These are phyloP conservation scores for Drosophila diplacantha DNA, from an alignment of 2,888 invertebrate species.

Conservation along the genomic window DNA sequence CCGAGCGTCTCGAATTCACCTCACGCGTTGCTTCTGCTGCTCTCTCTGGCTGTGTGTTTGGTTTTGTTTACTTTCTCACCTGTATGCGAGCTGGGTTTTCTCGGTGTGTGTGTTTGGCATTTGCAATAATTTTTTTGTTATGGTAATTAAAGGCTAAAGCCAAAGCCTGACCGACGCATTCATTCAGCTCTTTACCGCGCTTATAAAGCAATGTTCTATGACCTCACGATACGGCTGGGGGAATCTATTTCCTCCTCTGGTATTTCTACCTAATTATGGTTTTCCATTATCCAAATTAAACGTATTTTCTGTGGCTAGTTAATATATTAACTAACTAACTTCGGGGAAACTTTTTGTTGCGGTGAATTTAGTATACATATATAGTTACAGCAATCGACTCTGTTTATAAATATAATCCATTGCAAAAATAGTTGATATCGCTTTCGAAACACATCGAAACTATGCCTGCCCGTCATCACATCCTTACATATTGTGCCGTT, in stretches of 20 bases:
- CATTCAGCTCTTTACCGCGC: slow-evolving; percentile 21
- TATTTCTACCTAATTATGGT: neutral
- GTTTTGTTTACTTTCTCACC: slow-evolving; percentile 60
- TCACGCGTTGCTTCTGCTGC: slow-evolving; percentile 22
- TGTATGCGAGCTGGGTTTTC: slow-evolving; percentile 46
- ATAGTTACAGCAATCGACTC: neutral
- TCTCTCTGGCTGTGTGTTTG: slow-evolving; percentile 5
- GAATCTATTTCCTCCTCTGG: slow-evolving; percentile 1
- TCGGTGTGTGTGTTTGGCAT: slow-evolving; percentile 36
- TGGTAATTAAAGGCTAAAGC: slow-evolving; percentile 46
- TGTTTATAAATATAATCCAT: slow-evolving; percentile 4
- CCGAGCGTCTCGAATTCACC: slow-evolving; percentile 30
- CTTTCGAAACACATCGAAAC: neutral
- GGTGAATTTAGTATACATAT: neutral
- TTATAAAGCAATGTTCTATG: slow-evolving; percentile 6
- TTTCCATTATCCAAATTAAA: slow-evolving; percentile 15
- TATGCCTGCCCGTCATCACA: slow-evolving; percentile 1
- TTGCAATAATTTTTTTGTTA: slow-evolving; percentile 44
- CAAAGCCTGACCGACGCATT: slow-evolving; percentile 9
- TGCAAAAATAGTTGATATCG: slow-evolving; percentile 1
- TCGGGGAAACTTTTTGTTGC: neutral
- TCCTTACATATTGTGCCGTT: slow-evolving; percentile 1
- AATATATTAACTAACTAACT: neutral
- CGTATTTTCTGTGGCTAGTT: neutral
- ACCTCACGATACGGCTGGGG: slow-evolving; percentile 6